These are phyloP conservation scores for Petrolisthes manimaculis DNA, from an alignment of 2,888 invertebrate genomes.

Conservation along the genomic window DNA sequence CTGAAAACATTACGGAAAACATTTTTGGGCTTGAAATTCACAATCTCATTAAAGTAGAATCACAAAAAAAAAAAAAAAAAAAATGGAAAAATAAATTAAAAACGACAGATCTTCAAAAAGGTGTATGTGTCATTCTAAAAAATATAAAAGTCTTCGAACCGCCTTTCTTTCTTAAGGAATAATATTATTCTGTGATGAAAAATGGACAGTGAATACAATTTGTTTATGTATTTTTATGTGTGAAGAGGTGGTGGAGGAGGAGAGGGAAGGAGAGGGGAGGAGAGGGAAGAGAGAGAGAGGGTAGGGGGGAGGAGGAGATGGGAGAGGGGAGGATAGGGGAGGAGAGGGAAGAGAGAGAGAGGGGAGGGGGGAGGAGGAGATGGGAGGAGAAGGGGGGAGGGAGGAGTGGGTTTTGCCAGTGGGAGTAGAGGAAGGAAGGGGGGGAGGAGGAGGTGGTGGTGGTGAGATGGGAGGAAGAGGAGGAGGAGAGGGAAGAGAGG, in stretches of 20 bases:
- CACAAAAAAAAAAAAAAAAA: too few relatives aligned
- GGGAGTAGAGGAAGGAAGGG: neutral
- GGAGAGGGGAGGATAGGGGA: neutral
- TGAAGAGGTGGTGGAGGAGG: neutral
- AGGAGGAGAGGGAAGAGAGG: neutral
- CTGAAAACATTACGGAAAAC: too few relatives aligned
- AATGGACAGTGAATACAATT: neutral
- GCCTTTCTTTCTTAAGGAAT: too few relatives aligned
- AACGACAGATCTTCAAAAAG: too few relatives aligned
- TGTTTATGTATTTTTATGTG: neutral
- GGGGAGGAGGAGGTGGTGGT: too few relatives aligned
- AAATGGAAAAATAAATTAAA: too few relatives aligned
- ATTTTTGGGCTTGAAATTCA: too few relatives aligned
- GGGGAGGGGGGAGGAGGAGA: neutral
- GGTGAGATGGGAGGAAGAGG: neutral
- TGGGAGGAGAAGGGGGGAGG: neutral
- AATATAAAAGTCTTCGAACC: too few relatives aligned
- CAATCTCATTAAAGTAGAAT: too few relatives aligned
- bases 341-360: constrained; percentile 4
- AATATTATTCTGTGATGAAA: too few relatives aligned
- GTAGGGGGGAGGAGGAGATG: neutral
- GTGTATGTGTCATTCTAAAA: too few relatives aligned
- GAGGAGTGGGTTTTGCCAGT: neutral
- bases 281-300: neutral
- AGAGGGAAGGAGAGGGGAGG: neutral